Base-by-base conservation (phyloP, 2,113 vertebrate species). In the Nymphicus hollandicus region DNA sequence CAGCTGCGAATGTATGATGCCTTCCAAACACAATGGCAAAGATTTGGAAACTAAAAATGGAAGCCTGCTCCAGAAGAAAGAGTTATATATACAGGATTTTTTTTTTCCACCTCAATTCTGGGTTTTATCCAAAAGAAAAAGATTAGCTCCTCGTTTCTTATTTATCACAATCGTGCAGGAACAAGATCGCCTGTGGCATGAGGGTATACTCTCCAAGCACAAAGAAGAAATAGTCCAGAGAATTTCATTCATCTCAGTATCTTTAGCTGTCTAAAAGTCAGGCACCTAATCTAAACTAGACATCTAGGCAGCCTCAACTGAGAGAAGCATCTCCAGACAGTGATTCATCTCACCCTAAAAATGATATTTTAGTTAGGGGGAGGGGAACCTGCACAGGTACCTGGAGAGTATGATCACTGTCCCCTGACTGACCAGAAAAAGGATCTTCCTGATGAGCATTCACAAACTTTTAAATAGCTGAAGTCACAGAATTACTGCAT, bases 221-320 rank as follows among this genome's bases (percentile, higher is more conserved):
- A 69, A 76, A 92, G 84, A 92, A 31, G 69, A 93, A 94, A 68
- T 1, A 37, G 61, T 60, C 50, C 47, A 74, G 88, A 93, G 83
- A 89, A 84, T 84, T 93, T 81, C 14, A 88, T 92, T 87, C 91
- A 84, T 84, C 77, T 91, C 80, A 20, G 61, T 88, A 92, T 84
- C 77, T 95, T 87, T 55, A 88, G 64, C 81, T 79, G 65, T 71
- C 60, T 79, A 87, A 91, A 95, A 96, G 86, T 92, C 83, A 92
- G 44, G 60, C 64, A 74, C 68, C 60, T 95, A 97, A 95, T 95
- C 94, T 97, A 89, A 93, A 96, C 68, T 93, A 95, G 92, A 96
- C 89, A 93, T 96, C 95, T 95, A 78, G 55, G 61, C 86, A 89
- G 69, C 83, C 86, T 95, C 81, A 86, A 77, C 31, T 77, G 49